Evolutionary conservation across 1,140 invertebrate genomes (phyloP), one percentile per base, ranked within the genome.

Genomic region (Druon quercuslanigerum): DNA sequence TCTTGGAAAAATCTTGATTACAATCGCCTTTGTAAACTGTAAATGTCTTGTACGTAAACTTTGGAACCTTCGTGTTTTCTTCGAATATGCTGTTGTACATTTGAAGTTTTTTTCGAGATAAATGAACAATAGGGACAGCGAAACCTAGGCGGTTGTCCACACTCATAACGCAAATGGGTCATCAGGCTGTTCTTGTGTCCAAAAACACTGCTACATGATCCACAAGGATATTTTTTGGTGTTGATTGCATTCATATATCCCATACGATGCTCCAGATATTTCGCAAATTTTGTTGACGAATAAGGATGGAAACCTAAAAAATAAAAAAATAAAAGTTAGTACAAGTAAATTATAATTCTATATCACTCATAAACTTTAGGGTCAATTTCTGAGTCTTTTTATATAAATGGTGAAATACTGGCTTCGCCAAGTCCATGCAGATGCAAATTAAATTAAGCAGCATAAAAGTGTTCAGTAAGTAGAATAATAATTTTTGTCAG

Each of bases 31-130:
- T 56, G 20, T 56, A 56, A 56, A 56, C 20, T 60, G 33, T 60
- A 60, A 60, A 60, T 66, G 9, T 66, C 60, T 13, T 66, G 33
- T 33, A 66, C 60, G 16, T 66, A 66, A 46, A 66, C 60, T 46
- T n/a, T 40, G 13, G 9, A 66, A 40, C 60, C 60, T 13, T 66
- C 60, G n/a, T 66, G 60, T 66, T 66, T 66, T 8, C 60, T 25
- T 40, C 60, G 60, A 66, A 66, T 66, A 40, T 66, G 60, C 16
- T 66, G 60, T 16, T 66, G 60, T 40, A 66, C 60, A 46, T 66
- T 66, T 66, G 60, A 66, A 3, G 60, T 66, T 16, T 66, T 66
- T 33, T 66, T 66, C 7, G 13, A 16, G 9, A 66, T 66, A 66
- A 66, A 66, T 40, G 33, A 33, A n/a, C 60, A 66, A 40, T 66